phyloP scores from a whole-genome alignment of 2,113 vertebrate species.

The Morphnarchus princeps region DNA sequence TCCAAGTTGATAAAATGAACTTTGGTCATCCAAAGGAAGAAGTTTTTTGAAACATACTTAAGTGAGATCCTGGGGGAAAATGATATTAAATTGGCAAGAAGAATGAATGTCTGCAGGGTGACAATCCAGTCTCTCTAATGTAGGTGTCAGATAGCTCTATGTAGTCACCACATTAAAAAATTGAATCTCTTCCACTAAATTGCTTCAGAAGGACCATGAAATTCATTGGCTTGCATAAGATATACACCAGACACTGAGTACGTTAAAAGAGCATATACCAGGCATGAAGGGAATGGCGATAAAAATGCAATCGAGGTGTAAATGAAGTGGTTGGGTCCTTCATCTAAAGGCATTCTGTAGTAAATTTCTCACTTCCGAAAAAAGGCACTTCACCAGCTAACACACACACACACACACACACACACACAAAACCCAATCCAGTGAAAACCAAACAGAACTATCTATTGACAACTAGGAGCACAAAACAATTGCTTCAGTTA shows the following conservation, averaged over 20 bases:
- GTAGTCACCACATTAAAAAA: background rate
- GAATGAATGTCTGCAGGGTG: background rate
- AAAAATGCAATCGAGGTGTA: background rate
- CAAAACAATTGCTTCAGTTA: background rate
- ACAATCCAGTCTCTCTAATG: background rate
- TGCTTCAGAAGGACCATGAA: slow-evolving; percentile 16
- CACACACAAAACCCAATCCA: too few relatives aligned
- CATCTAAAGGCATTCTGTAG: background rate
- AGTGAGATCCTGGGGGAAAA: background rate
- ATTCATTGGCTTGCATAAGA: background rate
- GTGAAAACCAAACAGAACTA: background rate
- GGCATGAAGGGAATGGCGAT: background rate
- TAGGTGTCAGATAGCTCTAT: background rate
- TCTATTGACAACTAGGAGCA: background rate
- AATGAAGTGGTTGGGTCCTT: background rate
- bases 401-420: background rate
- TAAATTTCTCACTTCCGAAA: background rate
- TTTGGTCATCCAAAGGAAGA: background rate
- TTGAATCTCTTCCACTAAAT: background rate
- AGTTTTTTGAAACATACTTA: background rate
- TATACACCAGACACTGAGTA: background rate
- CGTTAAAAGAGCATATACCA: background rate
- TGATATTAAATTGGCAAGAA: background rate
- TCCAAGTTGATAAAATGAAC: background rate
- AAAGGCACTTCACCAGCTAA: background rate